Conservation (phyloP, 2,888 invertebrate species). For the Acrocyrtus sp. region DNA sequence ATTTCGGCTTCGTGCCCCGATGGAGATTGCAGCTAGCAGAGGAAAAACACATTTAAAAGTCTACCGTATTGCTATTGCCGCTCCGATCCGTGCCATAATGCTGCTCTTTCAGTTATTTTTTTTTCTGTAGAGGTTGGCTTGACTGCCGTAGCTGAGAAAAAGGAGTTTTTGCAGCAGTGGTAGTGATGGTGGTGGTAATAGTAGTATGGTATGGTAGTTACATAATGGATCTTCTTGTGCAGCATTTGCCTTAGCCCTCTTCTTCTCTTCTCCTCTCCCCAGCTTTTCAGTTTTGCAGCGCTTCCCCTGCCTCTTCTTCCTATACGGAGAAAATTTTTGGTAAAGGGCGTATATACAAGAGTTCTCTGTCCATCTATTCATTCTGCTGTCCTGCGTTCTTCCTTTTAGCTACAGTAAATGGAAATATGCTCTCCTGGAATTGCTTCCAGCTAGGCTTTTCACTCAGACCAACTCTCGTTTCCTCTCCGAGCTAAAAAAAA, state of each 20-base stretch:
- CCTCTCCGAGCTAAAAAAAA: too few species aligned
- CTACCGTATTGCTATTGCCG: constrained; percentile 33
- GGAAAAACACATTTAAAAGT: constrained; percentile 42
- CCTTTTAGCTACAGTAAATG: too few species aligned
- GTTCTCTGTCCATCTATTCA: too few species aligned
- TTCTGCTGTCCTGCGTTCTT: too few species aligned
- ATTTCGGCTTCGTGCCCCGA: constrained; percentile 34
- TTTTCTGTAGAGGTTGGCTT: too few species aligned
- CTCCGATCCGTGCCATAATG: constrained; percentile 1
- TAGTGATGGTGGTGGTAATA: not conserved
- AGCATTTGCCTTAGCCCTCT: too few species aligned
- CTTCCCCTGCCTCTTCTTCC: too few species aligned
- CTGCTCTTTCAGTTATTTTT: constrained; percentile 32
- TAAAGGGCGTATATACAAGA: too few species aligned
- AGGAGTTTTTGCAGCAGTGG: not conserved
- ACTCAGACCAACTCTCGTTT: constrained; percentile 38
- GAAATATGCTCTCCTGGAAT: too few species aligned
- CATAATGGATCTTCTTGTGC: constrained; percentile 43
- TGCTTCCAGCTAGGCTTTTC: constrained; percentile 49
- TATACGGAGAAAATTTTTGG: too few species aligned
- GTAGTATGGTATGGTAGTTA: constrained; percentile 17
- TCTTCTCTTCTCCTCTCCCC: too few species aligned
- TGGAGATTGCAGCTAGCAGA: constrained; percentile 43
- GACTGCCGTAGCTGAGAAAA: not conserved
- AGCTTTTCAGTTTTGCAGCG: too few species aligned